Evolutionary conservation across 2,797 vertebrate genomes (phyloP).

Genomic region (Bradypodion pumilum): DNA sequence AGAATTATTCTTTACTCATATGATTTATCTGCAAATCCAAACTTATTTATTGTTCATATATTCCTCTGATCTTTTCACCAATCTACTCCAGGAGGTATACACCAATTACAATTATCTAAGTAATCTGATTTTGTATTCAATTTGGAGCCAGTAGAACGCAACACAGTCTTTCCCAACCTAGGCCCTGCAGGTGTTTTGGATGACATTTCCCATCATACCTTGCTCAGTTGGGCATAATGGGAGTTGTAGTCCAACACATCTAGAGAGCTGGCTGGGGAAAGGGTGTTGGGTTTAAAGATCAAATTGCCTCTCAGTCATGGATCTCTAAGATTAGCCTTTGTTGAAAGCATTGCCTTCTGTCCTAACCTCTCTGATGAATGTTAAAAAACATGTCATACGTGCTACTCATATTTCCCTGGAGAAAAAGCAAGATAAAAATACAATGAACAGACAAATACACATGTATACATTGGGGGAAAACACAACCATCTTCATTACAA

Average conservation of each 20-base stretch:
- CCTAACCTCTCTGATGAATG: background rate
- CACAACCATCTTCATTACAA: background rate
- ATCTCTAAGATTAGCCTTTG: background rate
- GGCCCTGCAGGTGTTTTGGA: background rate
- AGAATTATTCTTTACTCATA: background rate
- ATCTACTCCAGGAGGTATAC: background rate
- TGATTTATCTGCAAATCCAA: background rate
- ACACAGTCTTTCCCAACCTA: background rate
- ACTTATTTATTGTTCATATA: background rate
- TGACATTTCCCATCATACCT: background rate
- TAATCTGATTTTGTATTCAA: background rate
- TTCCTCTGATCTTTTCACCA: background rate
- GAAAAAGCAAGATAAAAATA: background rate
- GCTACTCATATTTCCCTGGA: background rate
- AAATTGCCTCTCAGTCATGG: background rate
- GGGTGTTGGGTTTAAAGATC: background rate
- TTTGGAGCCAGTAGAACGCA: background rate
- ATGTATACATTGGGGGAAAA: background rate
- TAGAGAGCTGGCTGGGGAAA: background rate
- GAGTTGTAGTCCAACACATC: background rate
- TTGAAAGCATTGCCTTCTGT: background rate
- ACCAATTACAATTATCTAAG: background rate
- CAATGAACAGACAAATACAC: background rate
- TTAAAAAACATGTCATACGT: no score
- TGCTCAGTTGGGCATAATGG: background rate